Conservation (phyloP, 2,113 vertebrate genomes). For the Actenoides lindsayi region DNA sequence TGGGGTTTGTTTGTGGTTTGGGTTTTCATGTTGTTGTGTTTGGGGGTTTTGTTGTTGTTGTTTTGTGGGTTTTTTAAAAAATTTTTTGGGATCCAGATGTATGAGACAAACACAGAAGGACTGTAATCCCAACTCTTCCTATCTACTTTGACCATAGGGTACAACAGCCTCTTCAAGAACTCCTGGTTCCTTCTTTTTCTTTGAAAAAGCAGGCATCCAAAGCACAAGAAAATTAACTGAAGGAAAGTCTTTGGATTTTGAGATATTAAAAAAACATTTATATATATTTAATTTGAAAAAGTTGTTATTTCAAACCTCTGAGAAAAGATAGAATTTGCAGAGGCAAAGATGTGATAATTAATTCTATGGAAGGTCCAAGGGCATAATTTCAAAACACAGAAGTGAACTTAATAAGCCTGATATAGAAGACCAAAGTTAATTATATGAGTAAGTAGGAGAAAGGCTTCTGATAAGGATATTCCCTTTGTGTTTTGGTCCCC, state of each 20-base stretch:
- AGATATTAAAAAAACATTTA: background rate
- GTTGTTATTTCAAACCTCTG: background rate
- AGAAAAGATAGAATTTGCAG: slow-evolving; percentile 9
- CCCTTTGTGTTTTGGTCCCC: background rate
- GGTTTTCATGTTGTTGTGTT: no score
- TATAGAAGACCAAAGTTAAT: slow-evolving; percentile 20
- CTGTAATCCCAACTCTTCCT: background rate
- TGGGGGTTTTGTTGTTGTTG: background rate
- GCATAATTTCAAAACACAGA: slow-evolving; percentile 35
- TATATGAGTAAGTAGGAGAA: background rate
- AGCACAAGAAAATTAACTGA: background rate
- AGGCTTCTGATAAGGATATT: slow-evolving; percentile 15
- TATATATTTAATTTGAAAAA: slow-evolving; percentile 16
- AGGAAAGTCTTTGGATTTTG: background rate
- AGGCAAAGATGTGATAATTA: slow-evolving; percentile 25
- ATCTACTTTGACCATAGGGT: background rate
- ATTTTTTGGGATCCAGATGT: background rate
- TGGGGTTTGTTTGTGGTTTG: background rate
- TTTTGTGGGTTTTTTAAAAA: background rate
- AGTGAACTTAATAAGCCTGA: slow-evolving; percentile 30
- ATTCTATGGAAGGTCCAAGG: background rate
- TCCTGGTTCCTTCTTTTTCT: background rate
- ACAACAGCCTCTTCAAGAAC: background rate
- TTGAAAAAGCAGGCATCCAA: background rate
- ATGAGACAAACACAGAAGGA: background rate